phyloP scores from a whole-genome alignment of 2,888 invertebrate genomes.

The Uropetala carovei region DNA sequence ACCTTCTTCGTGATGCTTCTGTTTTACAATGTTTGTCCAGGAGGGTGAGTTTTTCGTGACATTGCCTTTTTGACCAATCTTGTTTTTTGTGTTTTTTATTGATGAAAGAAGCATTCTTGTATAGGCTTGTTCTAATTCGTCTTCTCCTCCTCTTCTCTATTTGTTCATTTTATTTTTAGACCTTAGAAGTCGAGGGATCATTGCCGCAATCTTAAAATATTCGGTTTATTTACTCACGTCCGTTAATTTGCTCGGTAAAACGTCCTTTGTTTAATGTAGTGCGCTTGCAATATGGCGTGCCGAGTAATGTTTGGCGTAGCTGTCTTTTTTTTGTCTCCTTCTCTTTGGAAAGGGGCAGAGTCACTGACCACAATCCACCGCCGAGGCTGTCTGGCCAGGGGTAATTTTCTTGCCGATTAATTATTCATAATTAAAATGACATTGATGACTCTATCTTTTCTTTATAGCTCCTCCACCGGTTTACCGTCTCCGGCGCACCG shows the following conservation, averaged over 20 bases:
- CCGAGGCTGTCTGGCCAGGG: slow-evolving; percentile 27
- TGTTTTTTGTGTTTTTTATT: too few species aligned
- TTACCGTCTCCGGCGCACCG: slow-evolving; percentile 28
- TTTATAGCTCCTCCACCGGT: slow-evolving; percentile 31
- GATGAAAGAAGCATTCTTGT: not conserved
- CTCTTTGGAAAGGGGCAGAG: not conserved
- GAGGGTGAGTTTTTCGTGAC: too few species aligned
- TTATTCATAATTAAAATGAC: slow-evolving; percentile 63
- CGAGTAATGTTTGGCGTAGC: not conserved
- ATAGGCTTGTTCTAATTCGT: not conserved
- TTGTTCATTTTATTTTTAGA: not conserved
- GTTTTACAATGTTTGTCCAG: too few species aligned
- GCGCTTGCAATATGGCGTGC: slow-evolving; percentile 38
- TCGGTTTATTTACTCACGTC: slow-evolving; percentile 9
- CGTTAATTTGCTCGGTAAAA: not conserved
- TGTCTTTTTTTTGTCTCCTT: not conserved
- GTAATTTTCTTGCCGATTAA: slow-evolving; percentile 57
- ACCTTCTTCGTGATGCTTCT: too few species aligned
- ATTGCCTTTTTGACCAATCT: too few species aligned
- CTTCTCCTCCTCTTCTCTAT: not conserved
- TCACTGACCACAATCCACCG: slow-evolving; percentile 30
- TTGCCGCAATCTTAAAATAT: not conserved
- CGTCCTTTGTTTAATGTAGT: slow-evolving; percentile 3
- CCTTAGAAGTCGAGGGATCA: not conserved
- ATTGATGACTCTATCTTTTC: slow-evolving; percentile 61